Evolutionary conservation across 2,113 vertebrate genomes (phyloP).

Genomic region (Todiramphus saurophagus): DNA sequence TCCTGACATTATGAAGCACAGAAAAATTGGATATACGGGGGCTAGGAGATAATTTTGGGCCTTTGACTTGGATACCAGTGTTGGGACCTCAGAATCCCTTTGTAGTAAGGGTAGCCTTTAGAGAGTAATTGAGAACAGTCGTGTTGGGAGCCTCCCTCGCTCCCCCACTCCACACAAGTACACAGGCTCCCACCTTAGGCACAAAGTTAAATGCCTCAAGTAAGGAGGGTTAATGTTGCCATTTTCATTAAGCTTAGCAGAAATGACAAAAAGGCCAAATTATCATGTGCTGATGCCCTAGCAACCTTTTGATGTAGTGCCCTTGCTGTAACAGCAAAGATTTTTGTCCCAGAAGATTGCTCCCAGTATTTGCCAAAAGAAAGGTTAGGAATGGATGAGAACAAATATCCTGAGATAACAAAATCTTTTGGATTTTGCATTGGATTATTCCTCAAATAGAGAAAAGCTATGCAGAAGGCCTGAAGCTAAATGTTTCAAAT

Average conservation of each 20-base stretch:
- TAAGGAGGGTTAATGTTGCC: neutral
- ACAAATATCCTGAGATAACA: conserved; percentile 7
- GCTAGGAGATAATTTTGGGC: neutral
- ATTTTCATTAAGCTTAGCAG: conserved; percentile 47
- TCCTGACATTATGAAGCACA: neutral
- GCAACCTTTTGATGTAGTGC: neutral
- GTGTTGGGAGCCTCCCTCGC: neutral
- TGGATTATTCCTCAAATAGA: conserved; percentile 13
- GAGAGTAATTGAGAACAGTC: neutral
- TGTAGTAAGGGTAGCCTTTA: neutral
- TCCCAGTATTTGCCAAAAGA: conserved; percentile 8
- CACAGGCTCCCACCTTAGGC: neutral
- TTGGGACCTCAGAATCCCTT: neutral
- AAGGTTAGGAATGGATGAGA: conserved; percentile 36
- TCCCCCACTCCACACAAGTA: neutral
- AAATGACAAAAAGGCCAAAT: conserved; percentile 43
- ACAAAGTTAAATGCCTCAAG: conserved; percentile 26
- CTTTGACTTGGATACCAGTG: neutral
- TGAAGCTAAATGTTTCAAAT: neutral
- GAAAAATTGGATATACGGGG: neutral
- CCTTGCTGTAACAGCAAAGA: neutral
- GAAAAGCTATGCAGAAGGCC: neutral
- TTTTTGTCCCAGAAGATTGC: neutral
- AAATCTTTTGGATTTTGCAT: conserved; percentile 31
- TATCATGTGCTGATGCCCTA: neutral